Evolutionary conservation across 2,113 vertebrate species (phyloP).

Genomic region (Aphyosemion australe): DNA sequence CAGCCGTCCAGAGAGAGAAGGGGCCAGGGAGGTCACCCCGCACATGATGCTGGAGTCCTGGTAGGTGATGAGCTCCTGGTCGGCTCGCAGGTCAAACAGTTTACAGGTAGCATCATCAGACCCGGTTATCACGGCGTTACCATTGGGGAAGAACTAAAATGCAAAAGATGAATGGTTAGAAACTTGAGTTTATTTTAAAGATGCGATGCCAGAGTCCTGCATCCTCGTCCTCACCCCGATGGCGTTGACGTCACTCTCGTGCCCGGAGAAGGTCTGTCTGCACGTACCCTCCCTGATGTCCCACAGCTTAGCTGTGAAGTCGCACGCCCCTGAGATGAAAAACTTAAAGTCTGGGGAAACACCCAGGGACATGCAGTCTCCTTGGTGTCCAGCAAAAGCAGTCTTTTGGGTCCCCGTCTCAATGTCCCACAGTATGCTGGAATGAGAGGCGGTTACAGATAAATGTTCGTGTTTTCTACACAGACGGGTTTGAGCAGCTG

Average conservation of each 20-base stretch:
- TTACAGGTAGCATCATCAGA: constrained; percentile 94
- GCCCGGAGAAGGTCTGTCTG: constrained; percentile 93
- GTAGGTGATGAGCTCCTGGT: constrained; percentile 93
- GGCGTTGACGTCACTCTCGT: constrained; percentile 96
- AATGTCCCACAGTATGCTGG: constrained; percentile 94
- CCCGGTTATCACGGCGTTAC: constrained; percentile 93
- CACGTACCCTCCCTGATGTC: constrained; percentile 91
- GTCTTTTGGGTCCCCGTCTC: constrained; percentile 96
- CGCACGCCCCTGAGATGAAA: constrained; percentile 95
- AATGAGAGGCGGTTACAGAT: background rate
- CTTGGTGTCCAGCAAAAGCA: constrained; percentile 89
- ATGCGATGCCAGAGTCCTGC: background rate
- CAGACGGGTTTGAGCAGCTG: background rate
- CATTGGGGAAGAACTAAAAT: constrained; percentile 92
- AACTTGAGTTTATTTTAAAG: background rate
- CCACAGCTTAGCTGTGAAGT: constrained; percentile 97
- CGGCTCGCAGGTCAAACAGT: constrained; percentile 92
- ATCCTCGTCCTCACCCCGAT: constrained; percentile 82
- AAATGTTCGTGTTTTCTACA: background rate
- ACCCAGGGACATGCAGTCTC: constrained; percentile 95
- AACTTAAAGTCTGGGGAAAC: constrained; percentile 93
- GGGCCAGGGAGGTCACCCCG: constrained; percentile 92
- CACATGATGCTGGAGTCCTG: constrained; percentile 93
- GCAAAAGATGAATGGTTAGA: constrained; percentile 6
- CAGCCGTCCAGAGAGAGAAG: constrained; percentile 91